These are phyloP conservation scores for Hemibagrus guttatus DNA, from an alignment of 2,797 vertebrate species.

Conservation along the genomic window DNA sequence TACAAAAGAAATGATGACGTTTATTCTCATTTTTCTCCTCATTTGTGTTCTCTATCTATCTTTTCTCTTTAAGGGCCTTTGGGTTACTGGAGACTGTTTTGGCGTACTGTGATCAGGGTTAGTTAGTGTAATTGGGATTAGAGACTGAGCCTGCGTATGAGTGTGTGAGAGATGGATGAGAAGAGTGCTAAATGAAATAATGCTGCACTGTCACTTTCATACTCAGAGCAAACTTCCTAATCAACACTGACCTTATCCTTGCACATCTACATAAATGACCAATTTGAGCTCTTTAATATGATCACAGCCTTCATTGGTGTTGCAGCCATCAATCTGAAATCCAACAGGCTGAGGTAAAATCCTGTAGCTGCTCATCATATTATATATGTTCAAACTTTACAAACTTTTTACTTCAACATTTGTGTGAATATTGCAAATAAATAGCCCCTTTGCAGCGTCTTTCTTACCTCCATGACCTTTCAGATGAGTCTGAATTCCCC, in stretches of 20 bases:
- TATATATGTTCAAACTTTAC: neutral
- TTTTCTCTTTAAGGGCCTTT: too few relatives aligned
- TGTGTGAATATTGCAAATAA: conserved; percentile 12
- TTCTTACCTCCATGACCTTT: conserved; percentile 37
- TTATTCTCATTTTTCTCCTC: too few relatives aligned
- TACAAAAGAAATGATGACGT: too few relatives aligned
- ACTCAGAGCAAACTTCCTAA: conserved; percentile 4
- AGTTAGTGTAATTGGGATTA: conserved; percentile 59
- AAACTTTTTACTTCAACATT: neutral
- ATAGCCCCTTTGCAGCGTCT: neutral
- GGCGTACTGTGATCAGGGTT: conserved; percentile 46
- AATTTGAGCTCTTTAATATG: neutral
- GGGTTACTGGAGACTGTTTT: neutral
- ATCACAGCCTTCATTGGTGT: neutral
- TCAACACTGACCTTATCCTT: neutral
- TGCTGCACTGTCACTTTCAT: neutral
- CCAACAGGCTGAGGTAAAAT: neutral
- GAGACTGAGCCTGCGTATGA: conserved; percentile 34
- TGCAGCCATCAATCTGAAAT: neutral
- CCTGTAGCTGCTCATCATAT: neutral
- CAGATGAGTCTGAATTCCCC: conserved; percentile 59
- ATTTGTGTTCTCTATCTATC: too few relatives aligned
- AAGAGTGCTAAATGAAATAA: conserved; percentile 4
- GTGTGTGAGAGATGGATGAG: conserved; percentile 7
- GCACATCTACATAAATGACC: neutral